These are phyloP conservation scores for Sanderia malayensis DNA, from an alignment of 30 jellyfish, hydroid and myxozoan species.

Conservation along the genomic window DNA sequence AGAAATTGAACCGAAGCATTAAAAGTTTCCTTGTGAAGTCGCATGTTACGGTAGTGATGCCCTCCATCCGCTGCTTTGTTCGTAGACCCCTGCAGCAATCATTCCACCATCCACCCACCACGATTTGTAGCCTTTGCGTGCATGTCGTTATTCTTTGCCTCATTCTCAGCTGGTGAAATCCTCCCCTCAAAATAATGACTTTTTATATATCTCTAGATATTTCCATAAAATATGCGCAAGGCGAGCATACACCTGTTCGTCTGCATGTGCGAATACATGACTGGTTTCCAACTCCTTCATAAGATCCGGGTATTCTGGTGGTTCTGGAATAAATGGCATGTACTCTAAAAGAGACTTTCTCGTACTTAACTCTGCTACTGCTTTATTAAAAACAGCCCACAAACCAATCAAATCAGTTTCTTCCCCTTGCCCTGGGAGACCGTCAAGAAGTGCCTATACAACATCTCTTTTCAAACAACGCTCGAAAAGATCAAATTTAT, in stretches of 20 bases:
- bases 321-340: conserved; percentile 44
- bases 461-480: conserved; percentile 22
- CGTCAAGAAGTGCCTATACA: conserved; percentile 36
- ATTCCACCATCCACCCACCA: conserved; percentile 51
- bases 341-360: conserved; percentile 39
- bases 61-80: conserved; percentile 43
- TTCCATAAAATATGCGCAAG: conserved; percentile 56
- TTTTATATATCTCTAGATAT: conserved; percentile 12
- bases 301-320: conserved; percentile 44
- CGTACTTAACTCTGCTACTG: conserved; percentile 7
- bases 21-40: conserved; percentile 25
- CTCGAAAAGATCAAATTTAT: conserved; percentile 7
- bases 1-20: conserved; percentile 20
- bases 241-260: conserved; percentile 52
- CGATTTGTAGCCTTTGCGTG: conserved; percentile 43
- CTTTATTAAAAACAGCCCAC: conserved; percentile 35
- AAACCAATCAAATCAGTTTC: conserved; percentile 30
- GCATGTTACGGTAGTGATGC: conserved; percentile 36
- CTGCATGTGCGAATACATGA: conserved; percentile 56
- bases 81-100: conserved; percentile 54
- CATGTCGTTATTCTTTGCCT: conserved; percentile 41
- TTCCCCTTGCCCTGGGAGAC: conserved; percentile 14
- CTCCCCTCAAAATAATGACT: conserved; percentile 46
- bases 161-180: conserved; percentile 56
- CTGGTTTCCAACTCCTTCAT: conserved; percentile 49